Conservation (phyloP, 2,113 vertebrate species). For the Clarias macrocephalus region DNA sequence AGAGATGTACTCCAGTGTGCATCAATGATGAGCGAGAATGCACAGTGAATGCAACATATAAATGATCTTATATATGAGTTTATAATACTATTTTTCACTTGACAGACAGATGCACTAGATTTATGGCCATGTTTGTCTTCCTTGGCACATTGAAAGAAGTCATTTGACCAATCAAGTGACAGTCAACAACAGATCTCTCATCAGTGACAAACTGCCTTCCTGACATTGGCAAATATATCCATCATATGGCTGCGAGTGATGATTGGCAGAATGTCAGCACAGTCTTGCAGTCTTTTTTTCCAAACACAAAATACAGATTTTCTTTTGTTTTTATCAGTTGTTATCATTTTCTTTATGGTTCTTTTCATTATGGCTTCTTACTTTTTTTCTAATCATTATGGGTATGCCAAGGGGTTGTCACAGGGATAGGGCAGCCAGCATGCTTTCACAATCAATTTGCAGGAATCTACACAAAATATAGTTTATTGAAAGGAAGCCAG, state of each 20-base stretch:
- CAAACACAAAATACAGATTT: not conserved
- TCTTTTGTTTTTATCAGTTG: not conserved
- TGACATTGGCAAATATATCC: conserved; percentile 27
- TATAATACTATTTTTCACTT: conserved; percentile 34
- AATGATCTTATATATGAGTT: not conserved
- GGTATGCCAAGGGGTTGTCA: conserved; percentile 31
- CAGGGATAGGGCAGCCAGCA: conserved; percentile 15
- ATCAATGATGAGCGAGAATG: not conserved
- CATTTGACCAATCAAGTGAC: conserved; percentile 52
- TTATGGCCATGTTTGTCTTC: conserved; percentile 48
- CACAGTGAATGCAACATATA: conserved; percentile 21
- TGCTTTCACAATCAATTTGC: conserved; percentile 4
- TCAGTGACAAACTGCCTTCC: conserved; percentile 44
- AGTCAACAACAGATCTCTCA: conserved; percentile 47
- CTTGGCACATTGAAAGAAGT: conserved; percentile 38
- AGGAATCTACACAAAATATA: not conserved
- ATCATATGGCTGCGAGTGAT: not conserved
- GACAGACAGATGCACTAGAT: conserved; percentile 44
- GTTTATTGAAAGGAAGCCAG: not conserved
- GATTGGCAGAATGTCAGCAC: conserved; percentile 43
- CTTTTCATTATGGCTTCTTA: not conserved
- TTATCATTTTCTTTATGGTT: not conserved
- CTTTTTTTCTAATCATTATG: conserved; percentile 18
- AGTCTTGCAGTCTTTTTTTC: not conserved
- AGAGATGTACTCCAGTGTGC: not conserved